These are phyloP conservation scores for Stramonita haemastoma DNA, from an alignment of 2,888 invertebrate genomes.

Conservation along the genomic window DNA sequence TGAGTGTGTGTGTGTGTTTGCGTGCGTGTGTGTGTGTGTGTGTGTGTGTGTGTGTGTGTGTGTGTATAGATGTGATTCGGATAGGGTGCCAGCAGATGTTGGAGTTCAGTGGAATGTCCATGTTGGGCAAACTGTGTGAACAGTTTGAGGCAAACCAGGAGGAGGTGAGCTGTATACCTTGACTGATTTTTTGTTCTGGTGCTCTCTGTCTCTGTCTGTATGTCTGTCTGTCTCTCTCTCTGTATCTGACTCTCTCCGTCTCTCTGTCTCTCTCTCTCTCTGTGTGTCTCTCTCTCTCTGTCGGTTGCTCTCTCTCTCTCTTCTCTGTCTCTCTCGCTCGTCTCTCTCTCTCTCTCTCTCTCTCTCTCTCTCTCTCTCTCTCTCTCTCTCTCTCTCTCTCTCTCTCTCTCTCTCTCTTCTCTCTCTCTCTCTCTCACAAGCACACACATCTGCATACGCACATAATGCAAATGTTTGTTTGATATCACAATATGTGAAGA, in stretches of 20 bases:
- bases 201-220: no score
- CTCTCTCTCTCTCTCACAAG: background rate
- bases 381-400: background rate
- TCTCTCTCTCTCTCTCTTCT: background rate
- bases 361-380: background rate
- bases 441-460: no score
- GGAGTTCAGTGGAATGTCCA: constrained; percentile 37
- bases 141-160: constrained; percentile 57
- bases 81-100: constrained; percentile 42
- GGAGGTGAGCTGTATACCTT: constrained; percentile 51
- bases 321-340: no score
- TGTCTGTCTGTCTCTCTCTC: background rate
- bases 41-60: background rate
- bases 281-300: background rate
- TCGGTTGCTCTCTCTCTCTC: no score
- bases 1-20: no score
- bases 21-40: background rate
- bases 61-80: constrained; percentile 42
- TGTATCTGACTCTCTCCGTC: background rate
- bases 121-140: constrained; percentile 58
- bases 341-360: background rate
- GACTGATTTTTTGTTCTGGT: no score
- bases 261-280: background rate
- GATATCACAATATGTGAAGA: no score
- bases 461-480: no score